Evolutionary conservation across 2,888 invertebrate genomes (phyloP).

Genomic region (Nomada goodeniana): DNA sequence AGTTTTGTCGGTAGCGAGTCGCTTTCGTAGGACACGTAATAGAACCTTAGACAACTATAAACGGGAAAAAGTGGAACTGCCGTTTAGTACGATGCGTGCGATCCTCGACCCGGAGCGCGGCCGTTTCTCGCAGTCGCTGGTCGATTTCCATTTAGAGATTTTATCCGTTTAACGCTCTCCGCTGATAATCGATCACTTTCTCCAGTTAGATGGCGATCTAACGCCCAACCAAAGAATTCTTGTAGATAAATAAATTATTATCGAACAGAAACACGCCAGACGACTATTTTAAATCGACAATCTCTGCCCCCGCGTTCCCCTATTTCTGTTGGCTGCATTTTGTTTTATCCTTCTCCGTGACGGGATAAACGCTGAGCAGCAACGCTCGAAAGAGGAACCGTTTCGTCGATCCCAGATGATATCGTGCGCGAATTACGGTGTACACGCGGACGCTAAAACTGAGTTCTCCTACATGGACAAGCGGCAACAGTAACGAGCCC

Average conservation of each 20-base stretch:
- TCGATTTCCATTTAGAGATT: conserved; percentile 48
- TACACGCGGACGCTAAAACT: not conserved
- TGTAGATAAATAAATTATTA: conserved; percentile 78
- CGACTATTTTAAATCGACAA: conserved; percentile 5
- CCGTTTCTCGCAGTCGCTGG: not conserved
- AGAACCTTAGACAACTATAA: conserved; percentile 54
- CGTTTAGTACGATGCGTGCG: conserved; percentile 33
- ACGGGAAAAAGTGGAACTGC: not conserved
- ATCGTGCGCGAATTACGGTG: not conserved
- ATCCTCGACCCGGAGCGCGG: not conserved
- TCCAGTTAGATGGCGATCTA: conserved; percentile 53
- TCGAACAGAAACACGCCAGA: conserved; percentile 39
- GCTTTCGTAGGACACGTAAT: conserved; percentile 56
- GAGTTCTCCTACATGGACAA: not conserved
- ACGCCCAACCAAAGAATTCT: conserved; percentile 53
- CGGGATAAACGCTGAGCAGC: too few relatives aligned
- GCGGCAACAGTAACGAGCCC: conserved; percentile 40
- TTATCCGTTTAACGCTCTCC: conserved; percentile 53
- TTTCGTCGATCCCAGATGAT: not conserved
- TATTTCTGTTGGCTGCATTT: too few relatives aligned
- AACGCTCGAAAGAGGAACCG: not conserved
- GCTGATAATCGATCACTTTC: conserved; percentile 52
- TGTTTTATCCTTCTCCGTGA: too few relatives aligned
- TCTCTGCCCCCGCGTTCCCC: too few relatives aligned
- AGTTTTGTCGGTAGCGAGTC: conserved; percentile 40